Evolutionary conservation across 2,797 vertebrate genomes (phyloP).

Genomic region (Rhinichthys osculus): DNA sequence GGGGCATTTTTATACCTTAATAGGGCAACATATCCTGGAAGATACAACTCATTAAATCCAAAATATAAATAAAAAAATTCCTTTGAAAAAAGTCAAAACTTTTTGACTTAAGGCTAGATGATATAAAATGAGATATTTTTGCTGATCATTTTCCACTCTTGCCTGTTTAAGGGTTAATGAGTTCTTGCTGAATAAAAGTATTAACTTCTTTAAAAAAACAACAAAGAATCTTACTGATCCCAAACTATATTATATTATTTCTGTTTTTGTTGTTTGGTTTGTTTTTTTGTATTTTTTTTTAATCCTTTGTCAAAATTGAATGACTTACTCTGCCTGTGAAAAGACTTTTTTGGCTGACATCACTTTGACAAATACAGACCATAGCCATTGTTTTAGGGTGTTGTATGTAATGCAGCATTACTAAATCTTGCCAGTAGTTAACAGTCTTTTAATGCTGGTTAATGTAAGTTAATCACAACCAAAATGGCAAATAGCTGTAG

Average conservation of each 20-base stretch:
- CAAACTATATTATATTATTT: background rate
- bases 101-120: too few relatives aligned
- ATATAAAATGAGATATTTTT: too few relatives aligned
- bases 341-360: background rate
- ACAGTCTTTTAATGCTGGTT: background rate
- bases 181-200: too few relatives aligned
- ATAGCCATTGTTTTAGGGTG: background rate
- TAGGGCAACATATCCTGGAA: too few relatives aligned
- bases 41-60: too few relatives aligned
- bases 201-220: too few relatives aligned
- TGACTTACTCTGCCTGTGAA: background rate
- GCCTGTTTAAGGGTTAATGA: too few relatives aligned
- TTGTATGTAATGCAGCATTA: background rate
- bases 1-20: too few relatives aligned
- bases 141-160: too few relatives aligned
- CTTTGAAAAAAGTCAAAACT: too few relatives aligned
- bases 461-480: background rate
- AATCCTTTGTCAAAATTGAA: background rate
- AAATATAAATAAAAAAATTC: too few relatives aligned
- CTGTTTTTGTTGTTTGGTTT: background rate
- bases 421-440: background rate
- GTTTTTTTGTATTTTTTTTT: background rate
- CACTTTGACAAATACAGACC: background rate
- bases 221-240: too few relatives aligned
- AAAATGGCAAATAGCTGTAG: background rate